Percentiles rank a stretch among this genome's conserved stretches.
Evolutionary conservation across 1,140 invertebrate species (phyloP).

Genomic region (Mercenaria mercenaria): DNA sequence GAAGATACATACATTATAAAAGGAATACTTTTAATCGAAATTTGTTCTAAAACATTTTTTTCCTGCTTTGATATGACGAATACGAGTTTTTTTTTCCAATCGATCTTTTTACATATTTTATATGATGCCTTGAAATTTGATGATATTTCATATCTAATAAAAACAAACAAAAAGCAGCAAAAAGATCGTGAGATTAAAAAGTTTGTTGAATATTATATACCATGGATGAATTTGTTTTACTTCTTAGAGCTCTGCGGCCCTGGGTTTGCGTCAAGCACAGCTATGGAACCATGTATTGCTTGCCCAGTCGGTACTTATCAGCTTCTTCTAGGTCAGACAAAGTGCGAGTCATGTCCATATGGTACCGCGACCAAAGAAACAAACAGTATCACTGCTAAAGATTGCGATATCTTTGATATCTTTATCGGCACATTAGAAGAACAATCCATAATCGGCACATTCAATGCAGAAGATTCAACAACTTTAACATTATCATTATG

Average conservation of each 20-base stretch:
- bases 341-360: background rate
- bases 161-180: no score
- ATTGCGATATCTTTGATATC: conserved; percentile 8
- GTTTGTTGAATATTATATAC: no score
- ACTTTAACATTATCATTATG: background rate
- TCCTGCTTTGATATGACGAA: no score
- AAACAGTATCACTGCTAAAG: background rate
- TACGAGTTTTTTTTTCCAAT: no score
- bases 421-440: background rate
- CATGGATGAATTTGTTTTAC: background rate
- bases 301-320: conserved; percentile 26
- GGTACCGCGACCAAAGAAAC: background rate
- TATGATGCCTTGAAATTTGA: no score
- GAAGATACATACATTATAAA: no score
- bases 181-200: no score
- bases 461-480: background rate
- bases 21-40: no score
- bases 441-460: background rate
- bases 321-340: background rate
- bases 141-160: no score
- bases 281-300: conserved; percentile 30
- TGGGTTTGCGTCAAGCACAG: background rate
- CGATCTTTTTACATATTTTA: no score
- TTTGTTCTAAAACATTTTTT: no score
- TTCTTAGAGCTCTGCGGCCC: conserved; percentile 13